Evolutionary conservation across 2,888 invertebrate genomes (phyloP).

Genomic region (Tetragonula carbonaria): DNA sequence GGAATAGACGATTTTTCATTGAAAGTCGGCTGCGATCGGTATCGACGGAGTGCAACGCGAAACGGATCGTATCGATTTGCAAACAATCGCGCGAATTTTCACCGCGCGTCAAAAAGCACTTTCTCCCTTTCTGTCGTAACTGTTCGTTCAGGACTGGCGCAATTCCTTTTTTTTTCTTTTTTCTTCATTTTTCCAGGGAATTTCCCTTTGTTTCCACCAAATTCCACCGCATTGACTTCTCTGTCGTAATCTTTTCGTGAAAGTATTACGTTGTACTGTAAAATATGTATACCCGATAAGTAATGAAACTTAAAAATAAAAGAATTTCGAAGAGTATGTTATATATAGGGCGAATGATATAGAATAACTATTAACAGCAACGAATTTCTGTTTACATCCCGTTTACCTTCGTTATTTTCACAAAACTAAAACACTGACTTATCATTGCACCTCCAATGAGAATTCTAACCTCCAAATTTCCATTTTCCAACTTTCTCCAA

Average conservation of each 20-base stretch:
- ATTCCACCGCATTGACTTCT: not conserved
- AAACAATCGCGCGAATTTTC: conserved; percentile 30
- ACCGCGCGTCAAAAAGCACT: conserved; percentile 8
- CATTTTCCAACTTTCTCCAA: not conserved
- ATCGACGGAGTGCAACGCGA: not conserved
- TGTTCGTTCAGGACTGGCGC: not conserved
- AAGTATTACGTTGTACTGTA: not conserved
- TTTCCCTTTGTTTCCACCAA: not conserved
- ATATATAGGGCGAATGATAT: too few relatives aligned
- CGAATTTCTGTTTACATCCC: too few relatives aligned
- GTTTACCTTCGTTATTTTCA: too few relatives aligned
- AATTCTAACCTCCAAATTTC: not conserved
- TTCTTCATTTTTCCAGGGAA: conserved; percentile 3
- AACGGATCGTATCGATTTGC: conserved; percentile 14
- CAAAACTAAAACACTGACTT: too few relatives aligned
- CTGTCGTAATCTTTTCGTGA: not conserved
- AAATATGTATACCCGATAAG: too few relatives aligned
- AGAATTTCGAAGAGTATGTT: too few relatives aligned
- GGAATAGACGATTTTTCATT: not conserved
- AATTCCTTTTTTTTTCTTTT: too few relatives aligned
- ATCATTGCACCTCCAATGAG: too few relatives aligned
- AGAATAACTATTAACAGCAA: too few relatives aligned
- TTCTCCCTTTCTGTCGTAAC: conserved; percentile 11
- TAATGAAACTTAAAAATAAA: too few relatives aligned
- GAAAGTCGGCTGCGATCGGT: not conserved